These are phyloP conservation scores for Caenorhabditis sinica DNA, from an alignment of 2,888 invertebrate genomes.

Conservation along the genomic window DNA sequence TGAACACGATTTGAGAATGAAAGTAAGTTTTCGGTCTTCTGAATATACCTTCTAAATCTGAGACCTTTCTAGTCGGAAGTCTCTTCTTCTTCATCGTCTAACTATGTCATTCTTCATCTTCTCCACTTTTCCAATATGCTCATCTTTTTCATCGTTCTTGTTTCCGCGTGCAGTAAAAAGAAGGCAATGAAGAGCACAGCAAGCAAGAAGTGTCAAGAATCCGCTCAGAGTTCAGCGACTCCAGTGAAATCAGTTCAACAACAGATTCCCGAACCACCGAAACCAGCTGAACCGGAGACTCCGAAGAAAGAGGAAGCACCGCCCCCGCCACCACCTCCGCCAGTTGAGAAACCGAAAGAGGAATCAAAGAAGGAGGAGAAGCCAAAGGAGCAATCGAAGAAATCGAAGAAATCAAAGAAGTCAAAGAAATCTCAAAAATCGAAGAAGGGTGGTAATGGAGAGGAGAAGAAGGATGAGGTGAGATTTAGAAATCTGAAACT, in stretches of 20 bases:
- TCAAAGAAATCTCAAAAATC: no score
- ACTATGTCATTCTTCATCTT: constrained; percentile 24
- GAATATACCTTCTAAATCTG: background rate
- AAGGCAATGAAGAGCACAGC: constrained; percentile 20
- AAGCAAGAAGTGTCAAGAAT: constrained; percentile 20
- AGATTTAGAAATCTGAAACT: background rate
- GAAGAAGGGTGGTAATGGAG: background rate
- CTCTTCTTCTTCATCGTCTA: constrained; percentile 25
- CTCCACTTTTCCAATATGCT: constrained; percentile 1
- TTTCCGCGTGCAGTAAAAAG: constrained; percentile 7
- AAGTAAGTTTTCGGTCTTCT: constrained; percentile 16
- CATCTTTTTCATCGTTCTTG: constrained; percentile 3
- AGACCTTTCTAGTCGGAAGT: constrained; percentile 8
- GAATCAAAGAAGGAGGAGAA: constrained; percentile 31
- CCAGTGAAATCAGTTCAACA: background rate
- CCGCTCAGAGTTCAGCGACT: background rate
- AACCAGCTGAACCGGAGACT: constrained; percentile 1
- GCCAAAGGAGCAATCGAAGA: constrained; percentile 24
- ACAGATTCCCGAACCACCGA: constrained; percentile 3
- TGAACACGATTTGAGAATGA: constrained; percentile 47
- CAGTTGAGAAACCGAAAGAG: constrained; percentile 15
- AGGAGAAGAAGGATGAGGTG: constrained; percentile 15
- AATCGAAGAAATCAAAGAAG: background rate
- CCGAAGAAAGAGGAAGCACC: constrained; percentile 28
- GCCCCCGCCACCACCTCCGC: background rate